Evolutionary conservation across 1,140 invertebrate genomes (phyloP).

Genomic region (Sycobia sp.): DNA sequence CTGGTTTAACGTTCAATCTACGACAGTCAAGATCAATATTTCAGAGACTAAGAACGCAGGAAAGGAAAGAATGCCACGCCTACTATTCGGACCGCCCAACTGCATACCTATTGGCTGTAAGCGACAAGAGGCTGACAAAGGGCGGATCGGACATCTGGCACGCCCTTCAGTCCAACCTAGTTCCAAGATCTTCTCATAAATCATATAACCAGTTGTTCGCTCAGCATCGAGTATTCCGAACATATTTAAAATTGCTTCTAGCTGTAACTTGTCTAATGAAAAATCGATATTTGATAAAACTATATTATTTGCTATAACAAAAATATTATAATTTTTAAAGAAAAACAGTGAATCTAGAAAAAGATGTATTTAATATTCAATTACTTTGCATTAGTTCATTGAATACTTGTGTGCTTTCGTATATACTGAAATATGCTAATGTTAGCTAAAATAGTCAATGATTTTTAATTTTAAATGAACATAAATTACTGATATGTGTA

Average conservation of each 20-base stretch:
- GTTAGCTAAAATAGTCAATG: constrained; percentile 14
- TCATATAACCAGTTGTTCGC: constrained; percentile 52
- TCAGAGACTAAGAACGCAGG: constrained; percentile 41
- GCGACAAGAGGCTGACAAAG: neutral
- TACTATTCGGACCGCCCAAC: constrained; percentile 33
- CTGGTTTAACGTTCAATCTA: constrained; percentile 2
- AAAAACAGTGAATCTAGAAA: no score
- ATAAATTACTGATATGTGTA: no score
- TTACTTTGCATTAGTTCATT: neutral
- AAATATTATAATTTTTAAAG: no score
- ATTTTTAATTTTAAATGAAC: no score
- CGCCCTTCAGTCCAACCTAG: constrained; percentile 36
- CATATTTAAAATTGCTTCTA: constrained; percentile 36
- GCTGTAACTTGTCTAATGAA: neutral
- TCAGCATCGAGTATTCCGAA: constrained; percentile 46
- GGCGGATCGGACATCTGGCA: constrained; percentile 35
- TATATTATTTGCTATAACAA: no score
- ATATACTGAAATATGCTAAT: constrained; percentile 11
- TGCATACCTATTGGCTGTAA: constrained; percentile 25
- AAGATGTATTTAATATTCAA: neutral
- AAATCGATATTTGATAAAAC: no score
- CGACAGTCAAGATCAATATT: constrained; percentile 51
- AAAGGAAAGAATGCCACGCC: constrained; percentile 32
- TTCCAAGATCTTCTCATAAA: constrained; percentile 50
- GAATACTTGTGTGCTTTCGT: constrained; percentile 13